A percentile compares a stretch with the other conserved stretches of the same genome.
phyloP scores from a whole-genome alignment of 2,113 vertebrate species.

The Isurus oxyrinchus region DNA sequence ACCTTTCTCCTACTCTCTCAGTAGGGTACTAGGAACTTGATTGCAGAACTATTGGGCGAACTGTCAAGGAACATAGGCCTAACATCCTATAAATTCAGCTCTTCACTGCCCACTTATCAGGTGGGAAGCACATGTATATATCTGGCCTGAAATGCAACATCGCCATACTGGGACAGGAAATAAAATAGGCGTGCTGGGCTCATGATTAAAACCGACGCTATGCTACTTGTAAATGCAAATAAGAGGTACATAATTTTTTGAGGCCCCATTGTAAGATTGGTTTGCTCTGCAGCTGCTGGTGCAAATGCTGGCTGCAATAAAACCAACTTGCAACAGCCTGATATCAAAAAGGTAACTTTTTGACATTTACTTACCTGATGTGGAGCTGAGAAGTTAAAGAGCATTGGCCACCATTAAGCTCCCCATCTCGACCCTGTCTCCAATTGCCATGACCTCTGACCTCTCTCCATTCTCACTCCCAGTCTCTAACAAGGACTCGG shows the following conservation, averaged over 20 bases:
- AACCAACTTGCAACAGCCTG: not conserved
- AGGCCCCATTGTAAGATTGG: not conserved
- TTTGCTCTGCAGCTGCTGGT: not conserved
- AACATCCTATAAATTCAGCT: not conserved
- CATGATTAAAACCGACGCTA: not conserved
- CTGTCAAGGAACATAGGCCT: not conserved
- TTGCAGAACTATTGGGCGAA: not conserved
- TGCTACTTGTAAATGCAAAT: not conserved
- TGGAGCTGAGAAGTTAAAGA: not conserved
- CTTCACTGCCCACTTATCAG: not conserved
- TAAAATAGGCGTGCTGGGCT: not conserved
- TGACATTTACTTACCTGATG: constrained; percentile 15
- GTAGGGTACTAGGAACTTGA: not conserved
- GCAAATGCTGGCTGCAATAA: not conserved
- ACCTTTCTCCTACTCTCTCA: not conserved
- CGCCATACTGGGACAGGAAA: not conserved
- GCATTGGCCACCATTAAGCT: not conserved
- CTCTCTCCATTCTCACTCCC: too few relatives aligned
- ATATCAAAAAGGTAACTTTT: not conserved
- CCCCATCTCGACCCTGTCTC: not conserved
- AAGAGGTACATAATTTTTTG: not conserved
- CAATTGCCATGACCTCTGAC: too few relatives aligned
- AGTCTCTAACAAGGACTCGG: not conserved
- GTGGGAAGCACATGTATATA: not conserved
- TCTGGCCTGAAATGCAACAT: not conserved